phyloP scores from a whole-genome alignment of 2,113 vertebrate genomes.

The Promerops cafer region DNA sequence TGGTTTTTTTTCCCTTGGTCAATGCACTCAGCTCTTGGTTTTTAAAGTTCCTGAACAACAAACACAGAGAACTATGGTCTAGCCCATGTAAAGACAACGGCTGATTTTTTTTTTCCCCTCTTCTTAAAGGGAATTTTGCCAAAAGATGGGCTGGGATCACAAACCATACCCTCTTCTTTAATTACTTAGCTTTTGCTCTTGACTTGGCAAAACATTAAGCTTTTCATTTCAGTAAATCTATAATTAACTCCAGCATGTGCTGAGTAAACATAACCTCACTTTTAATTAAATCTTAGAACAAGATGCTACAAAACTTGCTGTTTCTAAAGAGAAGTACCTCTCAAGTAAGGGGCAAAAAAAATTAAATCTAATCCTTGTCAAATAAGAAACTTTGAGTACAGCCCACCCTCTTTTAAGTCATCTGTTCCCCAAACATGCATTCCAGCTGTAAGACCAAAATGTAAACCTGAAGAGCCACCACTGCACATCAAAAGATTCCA shows the following conservation, averaged over 20 bases:
- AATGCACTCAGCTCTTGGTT: background rate
- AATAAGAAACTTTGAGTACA: background rate
- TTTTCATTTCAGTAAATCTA: conserved; percentile 65
- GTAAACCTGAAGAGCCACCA: background rate
- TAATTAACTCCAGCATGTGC: conserved; percentile 63
- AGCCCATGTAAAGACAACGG: background rate
- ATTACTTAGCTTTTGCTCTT: conserved; percentile 64
- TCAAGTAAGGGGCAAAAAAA: background rate
- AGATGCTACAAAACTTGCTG: conserved; percentile 52
- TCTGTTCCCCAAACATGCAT: background rate
- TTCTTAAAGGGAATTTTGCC: conserved; percentile 11
- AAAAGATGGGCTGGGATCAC: conserved; percentile 44
- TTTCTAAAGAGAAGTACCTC: conserved; percentile 27
- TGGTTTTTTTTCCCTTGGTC: background rate
- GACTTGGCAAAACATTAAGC: conserved; percentile 68
- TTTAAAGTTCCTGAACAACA: background rate
- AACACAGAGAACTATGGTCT: background rate
- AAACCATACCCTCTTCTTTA: conserved; percentile 61
- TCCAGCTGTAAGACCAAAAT: background rate
- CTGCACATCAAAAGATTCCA: background rate
- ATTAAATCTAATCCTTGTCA: background rate
- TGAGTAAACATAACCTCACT: conserved; percentile 64
- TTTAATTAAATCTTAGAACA: conserved; percentile 67
- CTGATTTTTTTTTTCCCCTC: background rate
- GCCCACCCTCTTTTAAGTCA: background rate